Evolutionary conservation across 1,140 invertebrate species (phyloP).

Genomic region (Temnothorax longispinosus): DNA sequence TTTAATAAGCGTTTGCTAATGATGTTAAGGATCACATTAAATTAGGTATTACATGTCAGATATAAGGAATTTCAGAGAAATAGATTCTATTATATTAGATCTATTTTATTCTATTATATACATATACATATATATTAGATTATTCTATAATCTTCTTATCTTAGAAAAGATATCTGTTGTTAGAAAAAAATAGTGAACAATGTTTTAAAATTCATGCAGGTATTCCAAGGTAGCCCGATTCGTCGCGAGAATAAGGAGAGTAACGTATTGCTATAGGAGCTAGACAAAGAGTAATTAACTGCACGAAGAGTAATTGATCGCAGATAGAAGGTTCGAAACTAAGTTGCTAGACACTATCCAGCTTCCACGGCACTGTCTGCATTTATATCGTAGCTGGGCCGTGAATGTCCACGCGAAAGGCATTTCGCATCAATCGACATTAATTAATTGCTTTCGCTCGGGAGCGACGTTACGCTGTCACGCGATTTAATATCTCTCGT

Average conservation of each 20-base stretch:
- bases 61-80: not conserved
- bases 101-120: not conserved
- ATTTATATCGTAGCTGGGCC: conserved; percentile 9
- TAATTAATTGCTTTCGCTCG: conserved; percentile 52
- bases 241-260: conserved; percentile 47
- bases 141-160: not conserved
- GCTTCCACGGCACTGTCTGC: conserved; percentile 4
- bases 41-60: not conserved
- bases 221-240: not conserved
- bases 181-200: not conserved
- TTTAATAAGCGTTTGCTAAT: not conserved
- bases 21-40: not conserved
- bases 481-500: conserved; percentile 56
- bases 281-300: conserved; percentile 65
- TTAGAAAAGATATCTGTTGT: not conserved
- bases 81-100: not conserved
- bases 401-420: conserved; percentile 44
- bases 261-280: conserved; percentile 27
- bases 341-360: conserved; percentile 26
- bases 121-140: too few species aligned
- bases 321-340: conserved; percentile 43
- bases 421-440: conserved; percentile 51
- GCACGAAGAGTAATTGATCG: conserved; percentile 59
- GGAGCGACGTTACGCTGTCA: not conserved
- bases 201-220: conserved; percentile 21